Percentiles rank a stretch among this genome's conserved stretches.
Conservation (phyloP, 2,888 invertebrate species). For the Rotaria magnacalcarata region DNA sequence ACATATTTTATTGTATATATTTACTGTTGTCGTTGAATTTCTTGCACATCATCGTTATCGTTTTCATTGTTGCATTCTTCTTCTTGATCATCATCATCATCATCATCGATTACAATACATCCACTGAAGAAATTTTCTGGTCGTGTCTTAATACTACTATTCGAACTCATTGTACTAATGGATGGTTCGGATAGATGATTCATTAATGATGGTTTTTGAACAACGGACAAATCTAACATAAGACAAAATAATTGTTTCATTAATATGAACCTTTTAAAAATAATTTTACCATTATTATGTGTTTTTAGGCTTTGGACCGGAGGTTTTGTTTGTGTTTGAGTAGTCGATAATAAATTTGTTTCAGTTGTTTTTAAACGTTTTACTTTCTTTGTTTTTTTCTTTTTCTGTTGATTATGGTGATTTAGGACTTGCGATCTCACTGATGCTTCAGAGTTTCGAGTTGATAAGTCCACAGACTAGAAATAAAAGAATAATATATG, state of each 20-base stretch:
- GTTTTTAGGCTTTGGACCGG: not conserved
- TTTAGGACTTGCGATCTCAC: not conserved
- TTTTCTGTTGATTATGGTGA: not conserved
- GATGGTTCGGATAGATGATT: not conserved
- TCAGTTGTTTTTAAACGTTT: not conserved
- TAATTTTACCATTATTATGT: not conserved
- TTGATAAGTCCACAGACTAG: not conserved
- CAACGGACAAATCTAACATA: too few species aligned
- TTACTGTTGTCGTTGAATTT: not conserved
- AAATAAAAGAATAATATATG: not conserved
- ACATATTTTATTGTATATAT: not conserved
- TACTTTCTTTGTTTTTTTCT: not conserved
- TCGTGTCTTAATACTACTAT: not conserved
- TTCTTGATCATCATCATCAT: not conserved
- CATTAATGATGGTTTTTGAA: too few species aligned
- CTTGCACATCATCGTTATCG: not conserved
- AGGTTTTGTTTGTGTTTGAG: not conserved
- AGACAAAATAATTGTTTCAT: too few species aligned
- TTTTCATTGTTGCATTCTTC: too few species aligned
- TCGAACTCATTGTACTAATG: not conserved
- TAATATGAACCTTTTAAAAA: too few species aligned
- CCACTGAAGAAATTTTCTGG: not conserved
- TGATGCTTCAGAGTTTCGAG: not conserved
- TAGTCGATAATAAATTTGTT: not conserved
- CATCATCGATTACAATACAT: not conserved